Evolutionary conservation across 1,140 invertebrate species (phyloP).

Genomic region (Ceratina japonica): DNA sequence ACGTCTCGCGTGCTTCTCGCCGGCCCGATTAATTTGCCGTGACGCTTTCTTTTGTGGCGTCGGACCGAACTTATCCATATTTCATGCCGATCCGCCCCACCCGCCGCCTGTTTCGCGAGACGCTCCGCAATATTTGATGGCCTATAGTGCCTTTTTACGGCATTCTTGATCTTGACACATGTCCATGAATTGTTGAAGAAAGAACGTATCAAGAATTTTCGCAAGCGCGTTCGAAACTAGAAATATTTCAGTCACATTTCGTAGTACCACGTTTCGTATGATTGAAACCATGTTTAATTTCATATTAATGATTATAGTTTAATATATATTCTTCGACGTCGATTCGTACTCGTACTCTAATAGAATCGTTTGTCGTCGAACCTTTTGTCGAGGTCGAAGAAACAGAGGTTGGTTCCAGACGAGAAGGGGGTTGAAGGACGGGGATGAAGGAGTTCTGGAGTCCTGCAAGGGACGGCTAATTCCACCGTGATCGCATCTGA

Average conservation of each 20-base stretch:
- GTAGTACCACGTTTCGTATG: background rate
- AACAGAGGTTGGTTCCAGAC: slow-evolving; percentile 46
- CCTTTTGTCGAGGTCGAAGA: slow-evolving; percentile 28
- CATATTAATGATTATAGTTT: background rate
- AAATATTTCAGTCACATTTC: no score
- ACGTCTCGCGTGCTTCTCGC: slow-evolving; percentile 73
- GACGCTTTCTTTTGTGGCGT: slow-evolving; percentile 73
- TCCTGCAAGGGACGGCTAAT: slow-evolving; percentile 78
- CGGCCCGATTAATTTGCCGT: slow-evolving; percentile 76
- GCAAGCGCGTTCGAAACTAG: no score
- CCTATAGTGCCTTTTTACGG: background rate
- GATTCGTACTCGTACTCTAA: slow-evolving; percentile 1
- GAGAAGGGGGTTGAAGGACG: slow-evolving; percentile 22
- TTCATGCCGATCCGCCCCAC: slow-evolving; percentile 58
- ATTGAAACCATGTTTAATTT: background rate
- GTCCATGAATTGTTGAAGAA: background rate
- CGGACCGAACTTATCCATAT: slow-evolving; percentile 70
- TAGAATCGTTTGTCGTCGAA: slow-evolving; percentile 32
- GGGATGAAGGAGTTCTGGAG: slow-evolving; percentile 64
- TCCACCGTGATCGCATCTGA: slow-evolving; percentile 77
- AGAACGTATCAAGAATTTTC: no score
- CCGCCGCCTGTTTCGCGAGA: no score
- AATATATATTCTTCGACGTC: background rate
- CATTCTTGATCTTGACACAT: slow-evolving; percentile 6
- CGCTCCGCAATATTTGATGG: slow-evolving; percentile 23